Conservation (phyloP, 2,797 vertebrate genomes). For the Poliocrania exsul region DNA sequence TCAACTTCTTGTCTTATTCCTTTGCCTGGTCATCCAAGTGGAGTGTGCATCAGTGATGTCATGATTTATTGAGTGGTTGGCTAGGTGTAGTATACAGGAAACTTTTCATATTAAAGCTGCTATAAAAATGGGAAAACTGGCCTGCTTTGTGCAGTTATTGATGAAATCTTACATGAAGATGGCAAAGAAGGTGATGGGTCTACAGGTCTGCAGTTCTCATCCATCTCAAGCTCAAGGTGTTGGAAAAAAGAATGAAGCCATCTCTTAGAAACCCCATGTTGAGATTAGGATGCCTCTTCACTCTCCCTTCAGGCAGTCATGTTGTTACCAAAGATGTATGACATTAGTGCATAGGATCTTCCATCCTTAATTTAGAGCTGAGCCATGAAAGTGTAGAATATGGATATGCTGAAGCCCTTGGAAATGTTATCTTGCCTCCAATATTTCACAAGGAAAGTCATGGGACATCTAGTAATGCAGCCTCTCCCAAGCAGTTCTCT, state of each 20-base stretch:
- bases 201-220: not conserved
- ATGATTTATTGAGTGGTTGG: not conserved
- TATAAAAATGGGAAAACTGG: not conserved
- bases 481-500: not conserved
- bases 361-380: not conserved
- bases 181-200: not conserved
- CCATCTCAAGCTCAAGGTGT: not conserved
- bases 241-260: not conserved
- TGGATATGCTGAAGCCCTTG: not conserved
- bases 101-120: constrained; percentile 10
- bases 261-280: not conserved
- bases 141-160: not conserved
- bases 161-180: constrained; percentile 3
- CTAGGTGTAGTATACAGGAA: not conserved
- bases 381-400: not conserved
- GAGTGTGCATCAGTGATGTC: not conserved
- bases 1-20: not conserved
- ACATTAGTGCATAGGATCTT: not conserved
- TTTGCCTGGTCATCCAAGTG: not conserved
- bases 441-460: not conserved
- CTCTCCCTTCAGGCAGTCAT: not conserved
- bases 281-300: not conserved
- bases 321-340: not conserved
- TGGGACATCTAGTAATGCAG: not conserved
- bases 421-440: not conserved